phyloP scores from a whole-genome alignment of 2,888 invertebrate genomes.

The Watsonalla binaria region DNA sequence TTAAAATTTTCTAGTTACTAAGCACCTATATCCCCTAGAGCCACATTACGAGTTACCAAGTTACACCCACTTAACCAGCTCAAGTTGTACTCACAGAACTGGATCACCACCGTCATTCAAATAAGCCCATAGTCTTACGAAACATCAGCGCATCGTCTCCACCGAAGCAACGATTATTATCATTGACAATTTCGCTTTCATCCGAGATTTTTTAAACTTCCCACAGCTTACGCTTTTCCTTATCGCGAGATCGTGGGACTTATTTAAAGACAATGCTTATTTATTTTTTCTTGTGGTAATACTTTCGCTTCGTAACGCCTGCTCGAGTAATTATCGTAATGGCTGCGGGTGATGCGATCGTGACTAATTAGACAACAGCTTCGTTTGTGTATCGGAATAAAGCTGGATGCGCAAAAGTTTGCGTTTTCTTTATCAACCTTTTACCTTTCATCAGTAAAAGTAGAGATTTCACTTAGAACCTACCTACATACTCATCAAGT shows the following conservation, averaged over 20 bases:
- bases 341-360: conserved; percentile 33
- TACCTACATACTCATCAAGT: too few species aligned
- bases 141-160: conserved; percentile 18
- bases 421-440: neutral
- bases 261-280: conserved; percentile 58
- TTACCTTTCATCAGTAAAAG: neutral
- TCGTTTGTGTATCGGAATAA: conserved; percentile 3
- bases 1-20: too few species aligned
- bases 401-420: neutral
- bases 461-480: too few species aligned
- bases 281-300: conserved; percentile 56
- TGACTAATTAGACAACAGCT: conserved; percentile 29
- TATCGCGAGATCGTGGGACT: conserved; percentile 73
- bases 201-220: conserved; percentile 50
- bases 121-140: conserved; percentile 27
- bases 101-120: conserved; percentile 12
- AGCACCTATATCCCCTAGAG: too few species aligned
- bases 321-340: conserved; percentile 50
- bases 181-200: conserved; percentile 62
- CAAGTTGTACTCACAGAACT: neutral
- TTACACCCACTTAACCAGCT: neutral
- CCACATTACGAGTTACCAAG: too few species aligned
- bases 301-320: conserved; percentile 65
- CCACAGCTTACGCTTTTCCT: conserved; percentile 72
- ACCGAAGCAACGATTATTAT: conserved; percentile 44